phyloP scores from a whole-genome alignment of 2,113 vertebrate genomes.

The Rhea americana region DNA sequence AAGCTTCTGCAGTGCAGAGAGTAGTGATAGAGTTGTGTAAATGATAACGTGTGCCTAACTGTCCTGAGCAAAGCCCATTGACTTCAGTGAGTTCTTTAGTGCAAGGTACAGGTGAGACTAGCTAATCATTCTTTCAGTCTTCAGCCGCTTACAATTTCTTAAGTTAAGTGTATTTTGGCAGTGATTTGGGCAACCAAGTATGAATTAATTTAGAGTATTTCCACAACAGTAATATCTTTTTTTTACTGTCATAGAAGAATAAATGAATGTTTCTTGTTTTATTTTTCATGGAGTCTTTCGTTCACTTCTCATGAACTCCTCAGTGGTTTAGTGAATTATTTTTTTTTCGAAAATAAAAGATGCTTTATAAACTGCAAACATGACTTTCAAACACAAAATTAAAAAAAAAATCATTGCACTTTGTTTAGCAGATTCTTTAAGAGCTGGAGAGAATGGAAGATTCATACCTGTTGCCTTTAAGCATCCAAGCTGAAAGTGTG shows the following conservation, averaged over 20 bases:
- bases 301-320: not conserved
- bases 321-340: not conserved
- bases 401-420: not conserved
- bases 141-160: not conserved
- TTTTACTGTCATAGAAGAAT: not conserved
- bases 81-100: not conserved
- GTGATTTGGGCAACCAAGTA: not conserved
- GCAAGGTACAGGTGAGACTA: not conserved
- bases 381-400: not conserved
- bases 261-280: not conserved
- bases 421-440: not conserved
- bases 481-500: not conserved
- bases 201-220: not conserved
- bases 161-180: not conserved
- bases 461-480: not conserved
- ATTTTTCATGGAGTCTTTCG: not conserved
- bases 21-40: not conserved
- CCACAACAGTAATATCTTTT: not conserved
- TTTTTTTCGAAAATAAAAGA: not conserved
- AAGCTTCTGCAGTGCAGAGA: not conserved
- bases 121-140: not conserved
- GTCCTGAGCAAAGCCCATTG: rapidly evolving
- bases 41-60: rapidly evolving
- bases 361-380: not conserved
- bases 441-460: not conserved